Base-by-base conservation (phyloP, 2,113 vertebrate species). In the Camelus bactrianus region DNA sequence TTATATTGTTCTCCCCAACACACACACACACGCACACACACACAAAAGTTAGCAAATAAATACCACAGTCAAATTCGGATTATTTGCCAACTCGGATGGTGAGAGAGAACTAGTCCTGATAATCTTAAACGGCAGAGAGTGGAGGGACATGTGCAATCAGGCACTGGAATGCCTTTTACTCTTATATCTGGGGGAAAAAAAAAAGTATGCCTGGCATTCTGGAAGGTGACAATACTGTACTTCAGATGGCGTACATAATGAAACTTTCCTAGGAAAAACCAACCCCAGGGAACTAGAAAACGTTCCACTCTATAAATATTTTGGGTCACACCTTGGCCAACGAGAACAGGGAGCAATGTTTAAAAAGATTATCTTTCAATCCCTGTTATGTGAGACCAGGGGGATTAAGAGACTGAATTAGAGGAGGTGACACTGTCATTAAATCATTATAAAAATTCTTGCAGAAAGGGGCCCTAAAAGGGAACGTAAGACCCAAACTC, bases 211-310 rank as follows among this genome's bases (percentile, higher is more conserved):
- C 52, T 91, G 72, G 52, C 6, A 62, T 77, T 93, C 79, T 88
- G 28, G 13, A 95, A 93, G 81, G 10, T 93, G 42, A 65, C 20
- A 90, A 82, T 5, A 67, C 6, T 92, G 2, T 70, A 87, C 70
- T 88, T 88, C 64, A 73, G 48, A 85, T 28, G 94, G 64, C 93
- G 22, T 95, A 64, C 67, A 67, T 79, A 95, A 92, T 65, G 6
- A 95, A 83, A 72, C n/a, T 69, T 83, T 72, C 46, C 28, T 56
- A 32, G 30, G 79, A 92, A 92, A 96, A 64, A 35, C 1, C n/a
- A 93, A 92, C 15, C 52, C 35, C 76, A 65, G 28, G 86, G n/a
- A 87, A 86, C 15, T 80, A 96, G 42, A 98, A 92, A 97, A 56
- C 3, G 16, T 88, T 72, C 58, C 60, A 82, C 3, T 54, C 93